A percentile compares a stretch with the other conserved stretches of the same genome.
Conservation (phyloP, 2,888 invertebrate genomes). For the Xestia c-nigrum region DNA sequence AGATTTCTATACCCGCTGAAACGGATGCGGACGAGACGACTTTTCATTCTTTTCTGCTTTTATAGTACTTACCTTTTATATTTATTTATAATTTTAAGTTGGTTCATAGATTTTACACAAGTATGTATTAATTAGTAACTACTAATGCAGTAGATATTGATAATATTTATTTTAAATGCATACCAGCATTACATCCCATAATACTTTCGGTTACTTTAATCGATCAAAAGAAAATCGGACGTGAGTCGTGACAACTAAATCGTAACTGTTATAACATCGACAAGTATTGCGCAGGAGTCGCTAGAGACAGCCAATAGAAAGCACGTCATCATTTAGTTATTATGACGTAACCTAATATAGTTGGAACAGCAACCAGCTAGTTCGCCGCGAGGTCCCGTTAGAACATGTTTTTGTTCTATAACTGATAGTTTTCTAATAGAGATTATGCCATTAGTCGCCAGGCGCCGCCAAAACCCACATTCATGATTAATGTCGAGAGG, state of each 20-base stretch:
- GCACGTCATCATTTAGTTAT: constrained; percentile 22
- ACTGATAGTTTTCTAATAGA: constrained; percentile 22
- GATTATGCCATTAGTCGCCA: constrained; percentile 7
- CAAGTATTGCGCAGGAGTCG: neutral
- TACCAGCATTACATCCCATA: neutral
- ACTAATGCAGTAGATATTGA: neutral
- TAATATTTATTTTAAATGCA: neutral
- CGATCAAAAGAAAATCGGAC: constrained; percentile 11
- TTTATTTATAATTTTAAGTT: no score
- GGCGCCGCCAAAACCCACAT: no score
- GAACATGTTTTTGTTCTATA: neutral
- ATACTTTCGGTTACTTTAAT: neutral
- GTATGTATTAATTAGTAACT: neutral
- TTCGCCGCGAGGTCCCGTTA: constrained; percentile 4
- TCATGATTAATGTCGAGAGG: no score
- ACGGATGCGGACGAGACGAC: neutral
- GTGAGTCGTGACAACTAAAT: neutral
- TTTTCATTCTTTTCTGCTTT: no score
- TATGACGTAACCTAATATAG: neutral
- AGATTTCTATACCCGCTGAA: neutral
- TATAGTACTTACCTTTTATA: no score
- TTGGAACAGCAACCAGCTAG: neutral
- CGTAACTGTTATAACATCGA: constrained; percentile 1
- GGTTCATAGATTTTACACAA: no score
- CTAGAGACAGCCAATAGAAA: constrained; percentile 34